Base-by-base conservation (phyloP, 2,797 vertebrate species). In the Staurois parvus region DNA sequence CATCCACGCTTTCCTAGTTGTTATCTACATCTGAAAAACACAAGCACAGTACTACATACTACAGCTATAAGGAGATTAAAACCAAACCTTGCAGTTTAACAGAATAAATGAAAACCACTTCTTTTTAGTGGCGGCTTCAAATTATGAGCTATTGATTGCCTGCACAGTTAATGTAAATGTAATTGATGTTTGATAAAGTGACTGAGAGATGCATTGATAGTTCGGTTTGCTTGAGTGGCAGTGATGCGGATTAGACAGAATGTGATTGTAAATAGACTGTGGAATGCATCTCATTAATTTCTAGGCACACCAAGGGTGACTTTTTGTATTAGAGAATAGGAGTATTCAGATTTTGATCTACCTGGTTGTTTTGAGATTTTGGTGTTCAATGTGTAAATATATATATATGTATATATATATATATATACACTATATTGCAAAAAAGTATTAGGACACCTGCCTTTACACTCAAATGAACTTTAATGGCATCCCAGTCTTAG, bases 121-220 rank as follows among this genome's bases (percentile, higher is more conserved):
- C 28, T 86, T 83, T 77, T 73, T 56, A 72, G 73, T 72, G 70
- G 48, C 24, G 40, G 45, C 21, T 66, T 66, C 37, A 56, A 81
- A 73, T 72, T 52, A 72, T 72, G 37, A 72, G 79, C 56, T 83
- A 86, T 86, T 77, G 79, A 82, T 86, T 77, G 52, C 66, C 67
- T 62, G 30, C 56, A 45, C 37, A 75, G 74, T 76, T 82, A 83
- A 86, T 86, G 79, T 86, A 78, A 82, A 83, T 81, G 67, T 78
- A 86, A 81, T 77, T 85, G 84, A 79, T 79, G 76, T 79, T 80
- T 85, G 84, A 85, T 86, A 81, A 86, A 77, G 84, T 77, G 73
- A 86, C 24, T 76, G 45, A 42, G 73, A 86, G 74, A 81, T 69
- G 66, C 72, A 72, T 66, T n/a, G 79, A 86, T 34, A 45, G 26